These are phyloP conservation scores for Columbina picui DNA, from an alignment of 2,113 vertebrate species.

Conservation along the genomic window DNA sequence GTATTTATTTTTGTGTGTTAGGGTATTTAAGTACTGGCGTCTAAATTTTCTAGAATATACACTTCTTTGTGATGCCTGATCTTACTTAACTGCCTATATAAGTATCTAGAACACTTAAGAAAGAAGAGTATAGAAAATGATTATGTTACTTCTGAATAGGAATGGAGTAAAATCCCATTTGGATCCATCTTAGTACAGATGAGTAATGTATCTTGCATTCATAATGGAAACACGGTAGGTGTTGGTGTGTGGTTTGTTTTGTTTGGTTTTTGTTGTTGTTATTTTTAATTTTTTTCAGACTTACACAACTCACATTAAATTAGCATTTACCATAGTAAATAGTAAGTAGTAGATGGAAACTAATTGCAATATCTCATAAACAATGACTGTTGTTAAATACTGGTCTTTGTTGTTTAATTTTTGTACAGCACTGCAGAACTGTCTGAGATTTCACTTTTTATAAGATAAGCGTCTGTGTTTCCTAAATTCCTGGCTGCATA, in stretches of 20 bases:
- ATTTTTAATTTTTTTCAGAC: neutral
- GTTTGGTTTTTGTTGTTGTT: too few relatives aligned
- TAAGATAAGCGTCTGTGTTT: neutral
- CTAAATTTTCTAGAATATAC: neutral
- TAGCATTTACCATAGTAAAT: neutral
- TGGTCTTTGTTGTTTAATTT: neutral
- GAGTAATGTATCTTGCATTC: neutral
- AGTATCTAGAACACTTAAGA: neutral
- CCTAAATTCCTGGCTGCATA: neutral
- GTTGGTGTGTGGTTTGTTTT: neutral
- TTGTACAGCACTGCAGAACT: neutral
- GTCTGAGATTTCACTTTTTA: neutral
- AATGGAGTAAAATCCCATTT: neutral
- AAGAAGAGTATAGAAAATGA: neutral
- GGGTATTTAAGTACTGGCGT: neutral
- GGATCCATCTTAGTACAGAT: neutral
- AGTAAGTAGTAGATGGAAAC: neutral
- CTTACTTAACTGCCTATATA: neutral
- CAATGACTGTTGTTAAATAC: neutral
- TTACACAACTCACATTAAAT: neutral
- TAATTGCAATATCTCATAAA: neutral
- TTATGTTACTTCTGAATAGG: neutral
- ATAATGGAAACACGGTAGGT: neutral
- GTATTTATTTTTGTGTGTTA: neutral
- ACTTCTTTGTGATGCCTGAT: neutral